phyloP scores from a whole-genome alignment of 1,140 invertebrate species.

The Lepidurus packardi region DNA sequence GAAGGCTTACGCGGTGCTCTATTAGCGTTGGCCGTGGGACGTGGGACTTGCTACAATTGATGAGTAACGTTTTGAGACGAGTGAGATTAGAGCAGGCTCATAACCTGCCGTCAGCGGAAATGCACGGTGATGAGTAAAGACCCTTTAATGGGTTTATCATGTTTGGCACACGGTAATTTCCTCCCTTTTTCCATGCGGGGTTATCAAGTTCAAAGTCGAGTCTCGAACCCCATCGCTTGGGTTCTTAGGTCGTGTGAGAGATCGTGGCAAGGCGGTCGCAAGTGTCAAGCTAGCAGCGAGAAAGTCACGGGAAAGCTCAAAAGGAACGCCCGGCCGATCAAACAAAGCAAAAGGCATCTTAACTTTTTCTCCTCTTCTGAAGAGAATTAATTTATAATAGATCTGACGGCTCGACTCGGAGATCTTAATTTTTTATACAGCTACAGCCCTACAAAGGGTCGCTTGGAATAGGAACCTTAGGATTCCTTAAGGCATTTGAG shows the following conservation, averaged over 20 bases:
- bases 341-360: no score
- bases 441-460: no score
- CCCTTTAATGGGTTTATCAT: slow-evolving; percentile 15
- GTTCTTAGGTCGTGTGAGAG: neutral
- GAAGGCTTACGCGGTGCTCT: neutral
- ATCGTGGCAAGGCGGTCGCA: neutral
- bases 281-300: neutral
- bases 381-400: no score
- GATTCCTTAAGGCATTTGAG: no score
- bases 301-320: neutral
- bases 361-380: no score
- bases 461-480: no score
- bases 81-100: neutral
- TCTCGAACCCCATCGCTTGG: neutral
- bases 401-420: no score
- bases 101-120: slow-evolving; percentile 20
- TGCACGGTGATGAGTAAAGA: neutral
- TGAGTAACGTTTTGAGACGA: neutral
- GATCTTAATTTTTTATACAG: no score
- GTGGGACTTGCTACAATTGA: no score
- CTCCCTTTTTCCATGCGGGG: neutral
- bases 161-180: slow-evolving; percentile 15
- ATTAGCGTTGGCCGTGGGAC: neutral
- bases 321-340: no score
- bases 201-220: neutral